Percentiles rank a stretch among this genome's conserved stretches.
phyloP scores from a whole-genome alignment of 37 sponge, comb jelly and placozoan genomes.

The Cladorhizidae sp. region DNA sequence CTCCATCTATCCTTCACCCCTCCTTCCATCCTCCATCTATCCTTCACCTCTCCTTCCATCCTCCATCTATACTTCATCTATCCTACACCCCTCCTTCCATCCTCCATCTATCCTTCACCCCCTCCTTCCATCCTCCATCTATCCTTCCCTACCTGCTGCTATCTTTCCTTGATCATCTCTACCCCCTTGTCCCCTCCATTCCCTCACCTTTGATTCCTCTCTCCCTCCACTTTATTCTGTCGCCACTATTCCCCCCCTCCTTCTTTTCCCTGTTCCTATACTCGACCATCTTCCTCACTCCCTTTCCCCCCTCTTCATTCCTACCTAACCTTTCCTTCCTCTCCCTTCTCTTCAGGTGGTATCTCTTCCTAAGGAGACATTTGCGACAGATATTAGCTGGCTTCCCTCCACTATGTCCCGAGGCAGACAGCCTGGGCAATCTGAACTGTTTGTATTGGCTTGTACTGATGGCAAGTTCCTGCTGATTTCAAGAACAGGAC shows the following conservation, averaged over 20 bases:
- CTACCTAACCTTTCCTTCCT: background rate
- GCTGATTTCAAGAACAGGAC: constrained; percentile 78
- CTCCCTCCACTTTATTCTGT: background rate
- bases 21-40: background rate
- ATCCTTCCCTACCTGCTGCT: background rate
- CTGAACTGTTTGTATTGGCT: constrained; percentile 79
- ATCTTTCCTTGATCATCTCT: background rate
- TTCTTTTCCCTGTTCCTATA: background rate
- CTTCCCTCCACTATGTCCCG: constrained; percentile 35
- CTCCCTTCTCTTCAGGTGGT: constrained; percentile 40
- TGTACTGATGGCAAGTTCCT: constrained; percentile 88
- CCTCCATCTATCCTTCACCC: background rate
- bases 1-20: background rate
- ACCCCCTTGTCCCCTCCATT: background rate
- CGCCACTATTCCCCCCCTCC: background rate
- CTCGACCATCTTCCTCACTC: background rate
- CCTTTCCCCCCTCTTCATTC: background rate
- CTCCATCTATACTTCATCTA: background rate
- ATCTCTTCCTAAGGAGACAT: constrained; percentile 68
- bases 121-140: background rate
- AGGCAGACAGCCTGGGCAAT: constrained; percentile 30
- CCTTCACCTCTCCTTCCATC: background rate
- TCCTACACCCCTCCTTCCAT: background rate
- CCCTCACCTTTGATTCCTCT: background rate
- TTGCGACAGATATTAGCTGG: constrained; percentile 83